Evolutionary conservation across 2,888 invertebrate species (phyloP), one percentile per base, ranked within the genome.

Genomic region (Drosophila mercatorum): DNA sequence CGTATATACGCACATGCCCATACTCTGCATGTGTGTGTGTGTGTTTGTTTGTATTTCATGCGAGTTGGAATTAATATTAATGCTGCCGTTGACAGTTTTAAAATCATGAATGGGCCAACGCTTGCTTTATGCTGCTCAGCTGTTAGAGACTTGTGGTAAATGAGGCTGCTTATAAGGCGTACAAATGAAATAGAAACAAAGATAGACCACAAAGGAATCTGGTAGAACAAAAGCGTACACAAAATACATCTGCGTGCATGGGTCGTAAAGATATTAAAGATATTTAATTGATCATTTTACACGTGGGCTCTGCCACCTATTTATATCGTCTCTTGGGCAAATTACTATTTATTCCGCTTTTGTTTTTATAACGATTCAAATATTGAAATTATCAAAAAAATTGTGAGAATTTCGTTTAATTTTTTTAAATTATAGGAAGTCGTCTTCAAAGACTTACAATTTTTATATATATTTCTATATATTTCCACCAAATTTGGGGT

Each of bases 71-170:
- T 88, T 83, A 83, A 88, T 80, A 64, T 78, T 86, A 81, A 85
- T 88, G 84, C 72, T 46, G 47, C 40, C 80, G 88, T 83, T 88
- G 84, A 85, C 84, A 88, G 88, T 86, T 85, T 78, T 64, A 78
- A 83, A 83, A 71, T 75, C 87, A 79, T 83, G 88, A 85, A 80
- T 88, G 83, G 83, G 59, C 44, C 57, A 46, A 49, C 43, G 71
- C 69, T 52, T 67, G 61, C 55, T 56, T 65, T 64, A 49, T 38
- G 58, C 47, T 11, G 12, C 46, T 43, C 34, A 49, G 52, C 52
- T 46, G 17, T 14, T 22, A 17, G 5, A 38, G 47, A 47, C 60
- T 57, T 51, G 59, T 60, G 57, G 53, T 60, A 60, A 60, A 47
- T 66, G 36, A 14, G 56, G 59, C 67, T 57, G 59, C 72, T 52